Percentiles rank a stretch among this genome's conserved stretches.
Conservation (phyloP, 2,888 invertebrate species). For the Abrostola tripartita region DNA sequence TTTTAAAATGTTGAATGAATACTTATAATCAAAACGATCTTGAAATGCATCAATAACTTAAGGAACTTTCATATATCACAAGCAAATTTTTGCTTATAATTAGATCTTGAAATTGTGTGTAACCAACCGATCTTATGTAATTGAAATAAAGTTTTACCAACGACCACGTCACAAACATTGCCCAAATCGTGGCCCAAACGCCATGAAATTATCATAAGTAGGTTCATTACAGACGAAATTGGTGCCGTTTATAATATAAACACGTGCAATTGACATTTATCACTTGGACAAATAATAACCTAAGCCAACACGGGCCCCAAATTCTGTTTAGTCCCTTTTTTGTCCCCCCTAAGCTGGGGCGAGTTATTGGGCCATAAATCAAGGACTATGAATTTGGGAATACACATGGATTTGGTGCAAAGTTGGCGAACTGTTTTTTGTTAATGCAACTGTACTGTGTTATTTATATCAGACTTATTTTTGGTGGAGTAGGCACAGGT, state of each 20-base stretch:
- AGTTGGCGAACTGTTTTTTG: background rate
- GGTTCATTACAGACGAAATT: slow-evolving; percentile 5
- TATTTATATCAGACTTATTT: no score
- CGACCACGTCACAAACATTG: no score
- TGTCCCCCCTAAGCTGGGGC: slow-evolving; percentile 4
- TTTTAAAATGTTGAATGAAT: no score
- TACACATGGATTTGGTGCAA: background rate
- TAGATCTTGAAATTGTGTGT: no score
- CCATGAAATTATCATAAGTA: background rate
- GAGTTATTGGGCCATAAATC: slow-evolving; percentile 23
- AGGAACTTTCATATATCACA: no score
- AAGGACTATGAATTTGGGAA: slow-evolving; percentile 4
- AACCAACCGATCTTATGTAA: no score
- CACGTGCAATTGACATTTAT: slow-evolving; percentile 21
- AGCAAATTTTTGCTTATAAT: no score
- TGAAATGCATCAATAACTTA: no score
- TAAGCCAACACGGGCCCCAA: slow-evolving; percentile 11
- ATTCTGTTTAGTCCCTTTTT: slow-evolving; percentile 16
- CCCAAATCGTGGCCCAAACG: background rate
- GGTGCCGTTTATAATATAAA: background rate
- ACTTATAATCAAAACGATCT: no score
- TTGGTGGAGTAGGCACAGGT: no score
- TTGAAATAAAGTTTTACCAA: no score
- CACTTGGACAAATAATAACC: slow-evolving; percentile 18
- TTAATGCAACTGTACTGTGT: background rate